Evolutionary conservation across 2,113 vertebrate genomes (phyloP).

Genomic region (Cebus imitator): DNA sequence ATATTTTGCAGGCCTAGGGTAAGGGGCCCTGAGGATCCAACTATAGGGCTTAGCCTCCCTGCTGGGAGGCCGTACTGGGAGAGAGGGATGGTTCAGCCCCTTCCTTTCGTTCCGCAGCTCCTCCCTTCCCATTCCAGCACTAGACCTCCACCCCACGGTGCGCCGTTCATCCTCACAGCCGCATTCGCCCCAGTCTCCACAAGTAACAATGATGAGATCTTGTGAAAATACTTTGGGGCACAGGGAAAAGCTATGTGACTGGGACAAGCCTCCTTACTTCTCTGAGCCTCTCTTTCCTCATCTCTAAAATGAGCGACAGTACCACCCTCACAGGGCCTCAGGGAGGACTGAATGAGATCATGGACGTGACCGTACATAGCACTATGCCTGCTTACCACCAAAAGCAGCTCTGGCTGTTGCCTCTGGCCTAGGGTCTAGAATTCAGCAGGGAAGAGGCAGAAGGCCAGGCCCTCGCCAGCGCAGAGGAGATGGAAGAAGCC

Average conservation of each 20-base stretch:
- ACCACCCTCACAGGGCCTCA: background rate
- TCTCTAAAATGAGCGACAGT: background rate
- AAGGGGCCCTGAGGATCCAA: background rate
- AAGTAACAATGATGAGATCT: background rate
- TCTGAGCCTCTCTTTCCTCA: background rate
- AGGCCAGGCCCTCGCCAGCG: background rate
- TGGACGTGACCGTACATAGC: rapidly evolving
- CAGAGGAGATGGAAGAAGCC: background rate
- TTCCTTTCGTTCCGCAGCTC: background rate
- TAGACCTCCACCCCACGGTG: background rate
- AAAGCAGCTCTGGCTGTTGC: background rate
- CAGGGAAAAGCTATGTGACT: background rate
- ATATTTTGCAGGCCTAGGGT: too few relatives aligned
- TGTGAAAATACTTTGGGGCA: background rate
- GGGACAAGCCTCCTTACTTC: background rate
- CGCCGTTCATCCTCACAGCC: background rate
- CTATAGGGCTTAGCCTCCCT: background rate
- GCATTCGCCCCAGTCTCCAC: background rate
- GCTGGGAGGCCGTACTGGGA: rapidly evolving
- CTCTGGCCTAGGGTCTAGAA: background rate
- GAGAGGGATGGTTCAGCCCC: background rate
- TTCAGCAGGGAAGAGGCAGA: background rate
- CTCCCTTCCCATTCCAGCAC: background rate
- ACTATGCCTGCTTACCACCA: background rate
- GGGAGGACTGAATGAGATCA: background rate